Conservation (phyloP, 2,888 invertebrate species). For the Euphydryas editha region DNA sequence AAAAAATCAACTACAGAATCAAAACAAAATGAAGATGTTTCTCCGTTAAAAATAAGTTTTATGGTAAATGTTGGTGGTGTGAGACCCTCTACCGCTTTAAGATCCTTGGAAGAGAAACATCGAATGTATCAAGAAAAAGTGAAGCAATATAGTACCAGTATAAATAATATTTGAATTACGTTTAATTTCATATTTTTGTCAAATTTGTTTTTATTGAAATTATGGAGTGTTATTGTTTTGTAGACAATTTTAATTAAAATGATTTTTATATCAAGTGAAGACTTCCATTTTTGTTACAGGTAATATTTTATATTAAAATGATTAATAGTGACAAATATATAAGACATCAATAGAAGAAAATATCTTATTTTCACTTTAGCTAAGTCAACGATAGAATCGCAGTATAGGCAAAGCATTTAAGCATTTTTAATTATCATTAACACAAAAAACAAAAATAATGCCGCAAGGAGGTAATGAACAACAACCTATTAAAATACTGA, state of each 20-base stretch:
- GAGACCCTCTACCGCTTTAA: conserved; percentile 64
- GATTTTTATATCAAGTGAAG: background rate
- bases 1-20: conserved; percentile 55
- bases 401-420: too few relatives aligned
- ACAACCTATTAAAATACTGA: background rate
- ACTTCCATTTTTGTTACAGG: too few relatives aligned
- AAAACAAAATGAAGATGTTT: conserved; percentile 38
- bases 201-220: background rate
- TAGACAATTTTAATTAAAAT: background rate
- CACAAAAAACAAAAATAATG: too few relatives aligned
- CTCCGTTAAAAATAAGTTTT: conserved; percentile 72
- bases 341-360: too few relatives aligned
- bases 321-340: too few relatives aligned
- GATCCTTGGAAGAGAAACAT: conserved; percentile 72
- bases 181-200: conserved; percentile 4
- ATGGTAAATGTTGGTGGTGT: conserved; percentile 66
- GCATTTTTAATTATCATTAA: too few relatives aligned
- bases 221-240: background rate
- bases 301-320: too few relatives aligned
- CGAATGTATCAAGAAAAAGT: conserved; percentile 73
- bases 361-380: too few relatives aligned
- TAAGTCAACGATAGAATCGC: too few relatives aligned
- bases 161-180: conserved; percentile 27
- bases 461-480: too few relatives aligned
- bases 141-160: conserved; percentile 58